A percentile compares a stretch with the other conserved stretches of the same genome.
These are phyloP conservation scores for Eunapius fragilis DNA, from an alignment of 37 sponge, comb jelly and placozoan species.

Conservation along the genomic window DNA sequence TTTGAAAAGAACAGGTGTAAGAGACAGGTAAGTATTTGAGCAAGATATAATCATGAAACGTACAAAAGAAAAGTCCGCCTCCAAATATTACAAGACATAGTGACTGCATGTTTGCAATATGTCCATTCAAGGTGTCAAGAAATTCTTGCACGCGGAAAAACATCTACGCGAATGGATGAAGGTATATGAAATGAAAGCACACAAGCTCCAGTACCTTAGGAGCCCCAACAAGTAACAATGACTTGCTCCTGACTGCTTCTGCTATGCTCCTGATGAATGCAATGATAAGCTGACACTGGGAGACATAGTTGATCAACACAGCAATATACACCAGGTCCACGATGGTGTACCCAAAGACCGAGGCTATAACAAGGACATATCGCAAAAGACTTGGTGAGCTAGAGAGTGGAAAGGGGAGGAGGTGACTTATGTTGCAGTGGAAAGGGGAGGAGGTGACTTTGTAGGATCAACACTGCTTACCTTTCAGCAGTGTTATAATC, in stretches of 20 bases:
- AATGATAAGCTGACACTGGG: slow-evolving; percentile 70
- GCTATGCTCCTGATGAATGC: slow-evolving; percentile 48
- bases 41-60: not conserved
- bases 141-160: slow-evolving; percentile 44
- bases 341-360: slow-evolving; percentile 49
- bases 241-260: slow-evolving; percentile 52
- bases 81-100: slow-evolving; percentile 57
- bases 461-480: not conserved
- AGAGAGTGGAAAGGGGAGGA: not conserved
- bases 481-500: not conserved
- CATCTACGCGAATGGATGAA: not conserved
- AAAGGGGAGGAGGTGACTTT: no score
- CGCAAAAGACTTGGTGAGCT: not conserved
- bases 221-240: slow-evolving; percentile 46
- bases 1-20: no score
- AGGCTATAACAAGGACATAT: slow-evolving; percentile 35
- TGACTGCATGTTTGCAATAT: slow-evolving; percentile 42
- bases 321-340: slow-evolving; percentile 80
- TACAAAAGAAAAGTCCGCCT: slow-evolving; percentile 34
- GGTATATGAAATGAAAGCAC: not conserved
- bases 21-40: not conserved
- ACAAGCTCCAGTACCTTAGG: slow-evolving; percentile 46
- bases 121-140: slow-evolving; percentile 51
- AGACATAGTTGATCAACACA: slow-evolving; percentile 67
- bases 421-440: no score